Base-by-base conservation (phyloP, 2,113 vertebrate genomes). In the Cynocephalus volans region DNA sequence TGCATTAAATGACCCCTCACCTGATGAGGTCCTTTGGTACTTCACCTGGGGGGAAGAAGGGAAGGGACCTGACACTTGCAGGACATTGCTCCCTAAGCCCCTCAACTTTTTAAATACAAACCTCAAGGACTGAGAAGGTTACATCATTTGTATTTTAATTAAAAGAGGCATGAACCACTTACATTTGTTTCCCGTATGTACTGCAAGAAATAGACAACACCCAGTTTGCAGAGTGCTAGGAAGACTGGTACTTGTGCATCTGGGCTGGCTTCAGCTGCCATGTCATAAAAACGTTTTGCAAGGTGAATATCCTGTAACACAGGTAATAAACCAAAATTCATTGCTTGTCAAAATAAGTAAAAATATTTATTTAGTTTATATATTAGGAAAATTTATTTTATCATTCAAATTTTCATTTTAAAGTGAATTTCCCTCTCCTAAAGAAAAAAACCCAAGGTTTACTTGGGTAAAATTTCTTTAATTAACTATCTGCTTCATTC, bases 201-300 rank as follows among this genome's bases (percentile, higher is more conserved):
- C 98, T 99, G 99, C 85, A 99, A 97, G 69, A 99, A 99, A 98
- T 99, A 99, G 94, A 99, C 94, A 65, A 99, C 97, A 7, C 99
- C 99, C 92, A 99, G 97, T 96, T 99, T 99, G 98, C 99, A 99
- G 91, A 99, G 99, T 0, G 99, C 99, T 69, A 99, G 98, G 98
- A 99, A 99, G 80, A 99, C 99, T 1, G 99, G 99, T 73, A 99
- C 99, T 98, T 99, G 99, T 64, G 99, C 99, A 28, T 99, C 99
- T 15, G 99, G 99, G 97, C 99, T 99, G 94, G 99, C 99, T 98
- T 99, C 99, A 0, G 99, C 99, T 2, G 99, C 99, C 99, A 99
- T 99, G 98, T 99, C 99, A 90, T 99, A 99, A 96, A 99, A 99
- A 52, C 99, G 99, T 96, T 99, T 99, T 80, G 99, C 99, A 91